Evolutionary conservation across 2,797 vertebrate species (phyloP).

Genomic region (Malurus splendens): DNA sequence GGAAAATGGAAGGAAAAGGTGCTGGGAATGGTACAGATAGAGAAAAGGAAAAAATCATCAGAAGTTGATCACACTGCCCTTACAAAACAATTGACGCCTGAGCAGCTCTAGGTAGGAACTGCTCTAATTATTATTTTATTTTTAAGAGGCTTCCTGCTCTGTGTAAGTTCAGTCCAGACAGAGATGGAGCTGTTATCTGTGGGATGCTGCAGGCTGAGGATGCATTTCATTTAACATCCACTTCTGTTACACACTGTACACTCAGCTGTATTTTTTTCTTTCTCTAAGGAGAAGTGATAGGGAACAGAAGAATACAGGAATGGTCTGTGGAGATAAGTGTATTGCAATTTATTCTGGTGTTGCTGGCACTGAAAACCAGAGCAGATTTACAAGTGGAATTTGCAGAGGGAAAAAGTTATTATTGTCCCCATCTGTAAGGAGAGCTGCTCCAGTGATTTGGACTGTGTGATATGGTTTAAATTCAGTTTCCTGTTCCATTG

Average conservation of each 20-base stretch:
- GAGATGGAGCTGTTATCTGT: not conserved
- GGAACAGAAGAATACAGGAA: not conserved
- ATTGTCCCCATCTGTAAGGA: conserved; percentile 13
- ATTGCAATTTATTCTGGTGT: conserved; percentile 15
- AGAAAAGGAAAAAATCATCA: too few relatives aligned
- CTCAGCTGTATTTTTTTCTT: not conserved
- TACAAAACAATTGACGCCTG: not conserved
- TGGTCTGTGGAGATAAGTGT: conserved; percentile 24
- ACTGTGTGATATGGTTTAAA: not conserved
- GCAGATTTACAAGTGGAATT: conserved; percentile 41
- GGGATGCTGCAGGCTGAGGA: not conserved
- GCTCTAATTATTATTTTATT: not conserved
- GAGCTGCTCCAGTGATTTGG: not conserved
- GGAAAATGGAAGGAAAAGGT: too few relatives aligned
- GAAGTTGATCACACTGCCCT: not conserved
- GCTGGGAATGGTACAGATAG: too few relatives aligned
- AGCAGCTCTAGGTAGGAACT: not conserved
- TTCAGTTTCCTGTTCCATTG: not conserved
- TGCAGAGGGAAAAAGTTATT: not conserved
- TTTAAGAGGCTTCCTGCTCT: not conserved
- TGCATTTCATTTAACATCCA: not conserved
- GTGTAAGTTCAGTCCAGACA: not conserved
- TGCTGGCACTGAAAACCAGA: conserved; percentile 5
- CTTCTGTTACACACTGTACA: not conserved
- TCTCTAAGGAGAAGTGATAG: conserved; percentile 13